Evolutionary conservation across 2,113 vertebrate genomes (phyloP), one percentile per base, ranked within the genome.

Genomic region (Helogale parvula): DNA sequence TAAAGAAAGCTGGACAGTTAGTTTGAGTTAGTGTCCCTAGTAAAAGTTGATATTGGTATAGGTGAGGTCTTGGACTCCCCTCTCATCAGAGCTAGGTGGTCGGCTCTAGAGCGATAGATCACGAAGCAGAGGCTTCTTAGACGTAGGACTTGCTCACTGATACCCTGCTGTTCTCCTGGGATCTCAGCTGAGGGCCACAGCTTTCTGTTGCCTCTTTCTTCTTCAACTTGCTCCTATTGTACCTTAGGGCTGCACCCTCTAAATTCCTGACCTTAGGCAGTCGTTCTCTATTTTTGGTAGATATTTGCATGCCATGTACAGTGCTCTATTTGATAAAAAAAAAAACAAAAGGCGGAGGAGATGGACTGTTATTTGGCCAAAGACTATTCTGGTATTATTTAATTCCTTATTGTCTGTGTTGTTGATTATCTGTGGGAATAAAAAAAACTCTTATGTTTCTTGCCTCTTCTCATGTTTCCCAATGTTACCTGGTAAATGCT

Each of bases 321-420:
- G 88, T 90, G 57, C 88, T 60, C 33, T 50, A 71, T 81, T 89
- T 97, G 60, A 90, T 88, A 5, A 57, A 95, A 96, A 80, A 88
- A 72, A 66, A 95, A 96, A 80, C 86, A 72, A 66, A 63, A 93
- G 95, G 74, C 77, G 65, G 45, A 96, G 74, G 81, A 29, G 47
- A 52, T n/a, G 41, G 25, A 69, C 72, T 79, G 54, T 88, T 87
- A 88, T 77, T 89, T 93, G 60, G 76, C 33, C 80, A 88, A 88
- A 95, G 71, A 82, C 41, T 93, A 84, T 92, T 96, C 80, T 68
- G 31, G 45, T 92, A 90, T 90, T 90, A 81, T 77, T 96, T 90
- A 96, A 93, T 38, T 82, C 72, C 17, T 93, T 88, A 82, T 38
- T 68, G 95, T 54, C 68, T 72, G 50, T 92, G 96, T 94, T 94